These are phyloP conservation scores for Trematocara variabile DNA, from an alignment of 2,113 vertebrate species.

Conservation along the genomic window DNA sequence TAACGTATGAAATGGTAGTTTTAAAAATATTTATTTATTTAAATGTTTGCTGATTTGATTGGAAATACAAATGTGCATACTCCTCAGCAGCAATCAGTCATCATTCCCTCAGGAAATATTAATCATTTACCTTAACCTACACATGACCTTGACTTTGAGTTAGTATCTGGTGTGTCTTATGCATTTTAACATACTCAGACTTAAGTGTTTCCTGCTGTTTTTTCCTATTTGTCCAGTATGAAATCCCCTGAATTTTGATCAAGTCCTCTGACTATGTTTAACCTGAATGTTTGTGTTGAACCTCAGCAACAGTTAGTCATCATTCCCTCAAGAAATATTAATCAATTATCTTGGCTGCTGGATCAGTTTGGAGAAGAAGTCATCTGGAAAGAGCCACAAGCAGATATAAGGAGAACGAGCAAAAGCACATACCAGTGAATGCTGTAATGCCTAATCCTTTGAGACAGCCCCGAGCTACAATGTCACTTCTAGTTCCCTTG, in stretches of 20 bases:
- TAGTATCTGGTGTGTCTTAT: not conserved
- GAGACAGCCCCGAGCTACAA: constrained; percentile 77
- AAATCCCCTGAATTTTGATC: constrained; percentile 41
- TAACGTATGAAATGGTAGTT: not conserved
- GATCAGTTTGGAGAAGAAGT: constrained; percentile 77
- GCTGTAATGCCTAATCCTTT: constrained; percentile 78
- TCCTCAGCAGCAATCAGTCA: not conserved
- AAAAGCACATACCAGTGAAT: constrained; percentile 74
- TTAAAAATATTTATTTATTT: not conserved
- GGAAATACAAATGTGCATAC: not conserved
- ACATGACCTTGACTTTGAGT: constrained; percentile 16
- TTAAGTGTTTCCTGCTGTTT: constrained; percentile 12
- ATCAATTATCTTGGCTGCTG: constrained; percentile 77
- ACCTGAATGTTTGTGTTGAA: constrained; percentile 65
- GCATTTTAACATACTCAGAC: constrained; percentile 12
- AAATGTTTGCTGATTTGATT: not conserved
- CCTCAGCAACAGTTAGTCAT: constrained; percentile 75
- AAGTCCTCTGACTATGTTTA: constrained; percentile 52
- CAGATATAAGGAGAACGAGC: constrained; percentile 74
- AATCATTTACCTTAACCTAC: not conserved
- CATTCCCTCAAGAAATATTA: constrained; percentile 81
- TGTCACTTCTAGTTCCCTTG: constrained; percentile 77
- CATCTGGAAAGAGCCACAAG: constrained; percentile 80
- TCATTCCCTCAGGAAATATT: not conserved
- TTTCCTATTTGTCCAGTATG: constrained; percentile 29